Evolutionary conservation across 2,113 vertebrate species (phyloP), one percentile per base, ranked within the genome.

Genomic region (Ceyx cyanopectus): DNA sequence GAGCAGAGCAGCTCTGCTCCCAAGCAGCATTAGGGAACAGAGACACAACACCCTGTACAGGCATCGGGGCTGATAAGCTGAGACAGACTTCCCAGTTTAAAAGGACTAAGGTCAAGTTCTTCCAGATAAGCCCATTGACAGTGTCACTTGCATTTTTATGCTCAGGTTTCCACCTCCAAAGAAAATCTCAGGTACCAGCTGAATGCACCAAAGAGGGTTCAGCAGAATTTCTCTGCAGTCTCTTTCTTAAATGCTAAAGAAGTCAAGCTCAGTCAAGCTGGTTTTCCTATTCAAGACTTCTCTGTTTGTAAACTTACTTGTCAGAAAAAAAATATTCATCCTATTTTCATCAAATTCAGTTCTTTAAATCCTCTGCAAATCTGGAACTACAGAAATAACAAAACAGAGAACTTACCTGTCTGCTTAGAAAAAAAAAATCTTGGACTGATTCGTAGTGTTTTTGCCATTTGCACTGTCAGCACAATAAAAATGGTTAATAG

Each of bases 381-480:
- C 45, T 14, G 26, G 76, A 82, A 12, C 8, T 40, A 53, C 10
- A 61, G 14, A 56, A 68, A 32, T 14, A 51, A 15, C 15, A 48
- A 45, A 79, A 8, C 1, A 0, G 6, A 62, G 19, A 81, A 78
- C 5, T 87, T 48, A 40, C 3, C 10, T 2, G 0, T 17, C 22
- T 66, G 8, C 61, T 30, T 53, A 9, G n/a, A 53, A 78, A 74
- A 9, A 8, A 8, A 9, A 8, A 8, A 26, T 32, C 16, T 56
- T 85, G 19, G 22, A 9, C 7, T 15, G 16, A 17, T 75, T 67
- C 2, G 2, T 19, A 17, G 85, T 11, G 6, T 6, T 85, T 72
- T 32, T 19, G 11, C 19, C 30, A 23, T 81, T 66, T 74, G 56
- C 20, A 24, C 17, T 11, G 18, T 30, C 54, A 56, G 7, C 7